phyloP scores from a whole-genome alignment of 2,888 invertebrate genomes.

The Cryptosula pallasiana region DNA sequence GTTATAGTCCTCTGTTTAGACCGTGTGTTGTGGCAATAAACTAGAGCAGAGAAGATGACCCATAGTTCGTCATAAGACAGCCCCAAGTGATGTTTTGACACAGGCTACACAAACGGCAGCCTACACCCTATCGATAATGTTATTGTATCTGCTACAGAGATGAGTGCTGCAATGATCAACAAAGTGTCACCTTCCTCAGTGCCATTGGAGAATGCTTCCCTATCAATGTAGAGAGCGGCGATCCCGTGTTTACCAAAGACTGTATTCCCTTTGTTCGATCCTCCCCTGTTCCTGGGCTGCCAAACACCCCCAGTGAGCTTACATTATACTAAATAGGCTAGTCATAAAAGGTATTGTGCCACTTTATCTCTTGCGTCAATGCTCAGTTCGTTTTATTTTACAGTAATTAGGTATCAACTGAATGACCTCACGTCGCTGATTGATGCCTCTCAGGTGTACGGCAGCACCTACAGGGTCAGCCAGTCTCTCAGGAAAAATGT shows the following conservation, averaged over 20 bases:
- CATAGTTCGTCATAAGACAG: too few relatives aligned
- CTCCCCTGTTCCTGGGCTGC: constrained; percentile 22
- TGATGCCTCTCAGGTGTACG: constrained; percentile 23
- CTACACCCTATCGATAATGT: too few relatives aligned
- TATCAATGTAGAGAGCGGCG: neutral
- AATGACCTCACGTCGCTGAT: constrained; percentile 21
- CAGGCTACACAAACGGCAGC: too few relatives aligned
- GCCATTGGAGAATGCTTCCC: constrained; percentile 6
- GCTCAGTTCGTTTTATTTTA: too few relatives aligned
- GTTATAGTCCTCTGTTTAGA: too few relatives aligned
- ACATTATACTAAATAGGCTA: neutral
- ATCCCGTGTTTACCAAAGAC: constrained; percentile 12
- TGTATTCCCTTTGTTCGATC: constrained; percentile 23
- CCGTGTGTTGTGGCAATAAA: too few relatives aligned
- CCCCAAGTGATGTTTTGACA: too few relatives aligned
- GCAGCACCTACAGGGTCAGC: constrained; percentile 11
- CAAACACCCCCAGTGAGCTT: neutral
- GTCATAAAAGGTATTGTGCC: too few relatives aligned
- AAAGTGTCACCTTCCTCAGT: neutral
- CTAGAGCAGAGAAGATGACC: too few relatives aligned
- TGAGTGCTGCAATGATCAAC: neutral
- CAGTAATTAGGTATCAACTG: neutral
- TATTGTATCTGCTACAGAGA: too few relatives aligned
- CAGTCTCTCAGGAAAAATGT: neutral
- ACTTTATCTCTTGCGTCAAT: too few relatives aligned